Evolutionary conservation across 2,113 vertebrate genomes (phyloP).

Genomic region (Sinosuthora webbiana): DNA sequence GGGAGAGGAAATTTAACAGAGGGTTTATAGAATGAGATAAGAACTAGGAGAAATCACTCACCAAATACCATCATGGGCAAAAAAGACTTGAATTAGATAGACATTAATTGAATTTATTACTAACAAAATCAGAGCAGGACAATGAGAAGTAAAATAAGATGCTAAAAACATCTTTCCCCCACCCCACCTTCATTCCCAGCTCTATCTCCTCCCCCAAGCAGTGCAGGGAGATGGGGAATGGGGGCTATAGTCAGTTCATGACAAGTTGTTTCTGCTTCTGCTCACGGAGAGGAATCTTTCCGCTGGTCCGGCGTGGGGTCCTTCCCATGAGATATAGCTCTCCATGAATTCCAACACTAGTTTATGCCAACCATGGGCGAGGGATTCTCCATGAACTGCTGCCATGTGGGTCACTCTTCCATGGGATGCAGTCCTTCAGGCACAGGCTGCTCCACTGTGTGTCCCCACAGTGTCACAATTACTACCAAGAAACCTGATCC

Average conservation of each 20-base stretch:
- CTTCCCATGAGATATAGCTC: background rate
- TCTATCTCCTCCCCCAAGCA: background rate
- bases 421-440: rapidly evolving
- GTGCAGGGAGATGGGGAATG: background rate
- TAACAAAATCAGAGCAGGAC: background rate
- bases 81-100: background rate
- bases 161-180: background rate
- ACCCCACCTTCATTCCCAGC: background rate
- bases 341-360: background rate
- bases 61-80: background rate
- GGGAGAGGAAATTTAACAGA: background rate
- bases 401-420: background rate
- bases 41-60: background rate
- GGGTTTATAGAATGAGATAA: background rate
- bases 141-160: background rate
- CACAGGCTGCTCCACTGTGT: rapidly evolving
- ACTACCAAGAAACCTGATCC: background rate
- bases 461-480: background rate
- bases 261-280: background rate
- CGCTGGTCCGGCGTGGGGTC: rapidly evolving
- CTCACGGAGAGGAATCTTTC: background rate
- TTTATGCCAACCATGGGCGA: background rate
- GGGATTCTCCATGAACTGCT: background rate
- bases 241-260: background rate
- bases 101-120: background rate